These are phyloP conservation scores for Hemibagrus wyckioides DNA, from an alignment of 2,113 vertebrate genomes.

Conservation along the genomic window DNA sequence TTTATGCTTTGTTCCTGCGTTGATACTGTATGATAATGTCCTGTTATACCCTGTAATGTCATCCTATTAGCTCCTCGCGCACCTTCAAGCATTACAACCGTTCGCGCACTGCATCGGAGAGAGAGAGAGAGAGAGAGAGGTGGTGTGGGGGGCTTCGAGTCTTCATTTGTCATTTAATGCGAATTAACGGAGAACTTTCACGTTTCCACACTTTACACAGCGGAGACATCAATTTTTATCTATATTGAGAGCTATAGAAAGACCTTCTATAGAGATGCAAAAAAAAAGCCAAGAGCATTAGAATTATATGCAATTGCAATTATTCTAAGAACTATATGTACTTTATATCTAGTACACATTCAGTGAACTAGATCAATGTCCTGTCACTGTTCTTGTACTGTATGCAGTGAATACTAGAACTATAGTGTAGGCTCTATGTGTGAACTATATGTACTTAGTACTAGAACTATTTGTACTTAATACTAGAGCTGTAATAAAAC, in stretches of 20 bases:
- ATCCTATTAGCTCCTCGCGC: neutral
- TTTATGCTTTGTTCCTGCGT: neutral
- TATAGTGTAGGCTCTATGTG: neutral
- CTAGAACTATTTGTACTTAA: neutral
- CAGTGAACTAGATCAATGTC: neutral
- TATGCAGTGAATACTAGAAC: neutral
- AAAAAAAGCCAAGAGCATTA: neutral
- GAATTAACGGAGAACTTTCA: neutral
- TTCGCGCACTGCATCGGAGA: conserved; percentile 3
- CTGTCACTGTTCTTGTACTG: neutral
- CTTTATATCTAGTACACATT: neutral
- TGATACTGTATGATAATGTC: neutral
- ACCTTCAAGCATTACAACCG: neutral
- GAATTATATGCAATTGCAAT: neutral
- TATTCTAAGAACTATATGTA: neutral
- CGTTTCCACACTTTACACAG: neutral
- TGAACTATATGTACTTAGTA: neutral
- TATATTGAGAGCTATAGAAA: neutral
- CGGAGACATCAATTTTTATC: too few relatives aligned
- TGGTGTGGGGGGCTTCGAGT: neutral
- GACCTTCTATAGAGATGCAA: neutral
- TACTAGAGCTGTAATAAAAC: neutral
- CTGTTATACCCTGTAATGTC: neutral
- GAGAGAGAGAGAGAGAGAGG: neutral
- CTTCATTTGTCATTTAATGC: neutral